These are phyloP conservation scores for Cacatua alba DNA, from an alignment of 2,113 vertebrate genomes.

Conservation along the genomic window DNA sequence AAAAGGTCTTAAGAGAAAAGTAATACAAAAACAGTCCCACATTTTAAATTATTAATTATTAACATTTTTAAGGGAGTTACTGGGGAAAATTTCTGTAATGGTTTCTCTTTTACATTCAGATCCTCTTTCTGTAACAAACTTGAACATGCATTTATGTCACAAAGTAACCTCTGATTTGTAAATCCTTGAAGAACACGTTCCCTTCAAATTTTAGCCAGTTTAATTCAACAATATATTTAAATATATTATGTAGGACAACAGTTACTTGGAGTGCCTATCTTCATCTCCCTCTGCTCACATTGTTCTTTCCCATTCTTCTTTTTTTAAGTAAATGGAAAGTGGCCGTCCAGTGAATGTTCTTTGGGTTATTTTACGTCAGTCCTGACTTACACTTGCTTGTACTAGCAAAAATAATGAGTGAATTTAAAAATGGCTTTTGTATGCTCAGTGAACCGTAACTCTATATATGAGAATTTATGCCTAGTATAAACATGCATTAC, in stretches of 20 bases:
- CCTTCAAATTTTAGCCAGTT: not conserved
- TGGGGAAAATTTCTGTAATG: not conserved
- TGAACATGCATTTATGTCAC: not conserved
- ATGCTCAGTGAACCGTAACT: not conserved
- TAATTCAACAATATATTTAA: not conserved
- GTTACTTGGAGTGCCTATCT: not conserved
- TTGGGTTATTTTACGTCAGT: not conserved
- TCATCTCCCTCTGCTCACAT: not conserved
- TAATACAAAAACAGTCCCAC: not conserved
- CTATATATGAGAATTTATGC: not conserved
- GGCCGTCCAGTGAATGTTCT: not conserved
- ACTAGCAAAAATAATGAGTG: not conserved
- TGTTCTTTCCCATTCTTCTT: not conserved
- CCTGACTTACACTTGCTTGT: not conserved
- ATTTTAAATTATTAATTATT: not conserved
- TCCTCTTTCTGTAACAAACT: not conserved
- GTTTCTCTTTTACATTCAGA: not conserved
- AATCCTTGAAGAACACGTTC: not conserved
- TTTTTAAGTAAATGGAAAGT: not conserved
- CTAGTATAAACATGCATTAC: not conserved
- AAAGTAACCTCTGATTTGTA: not conserved
- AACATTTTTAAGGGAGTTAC: not conserved
- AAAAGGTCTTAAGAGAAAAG: not conserved
- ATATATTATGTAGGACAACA: not conserved
- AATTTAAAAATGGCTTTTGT: not conserved